Conservation (phyloP, 2,113 vertebrate species). For the Nipponia nippon region DNA sequence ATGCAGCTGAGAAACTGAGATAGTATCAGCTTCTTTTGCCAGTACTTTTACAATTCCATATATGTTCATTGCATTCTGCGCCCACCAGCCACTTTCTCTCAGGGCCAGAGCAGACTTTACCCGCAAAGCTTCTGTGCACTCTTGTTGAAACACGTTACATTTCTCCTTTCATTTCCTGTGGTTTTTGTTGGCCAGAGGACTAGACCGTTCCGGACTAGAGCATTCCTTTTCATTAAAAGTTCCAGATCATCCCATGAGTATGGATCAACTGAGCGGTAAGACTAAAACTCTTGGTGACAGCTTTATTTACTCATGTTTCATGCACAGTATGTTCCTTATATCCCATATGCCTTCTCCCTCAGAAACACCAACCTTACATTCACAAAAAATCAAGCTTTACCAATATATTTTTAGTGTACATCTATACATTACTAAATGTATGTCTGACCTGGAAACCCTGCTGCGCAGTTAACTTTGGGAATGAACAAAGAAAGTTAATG, state of each 20-base stretch:
- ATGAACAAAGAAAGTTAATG: not conserved
- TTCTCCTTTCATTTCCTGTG: not conserved
- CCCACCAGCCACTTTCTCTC: not conserved
- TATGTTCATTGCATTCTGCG: not conserved
- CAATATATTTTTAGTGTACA: not conserved
- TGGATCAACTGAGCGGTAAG: not conserved
- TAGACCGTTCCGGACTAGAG: not conserved
- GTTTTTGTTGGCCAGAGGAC: not conserved
- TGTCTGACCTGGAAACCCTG: not conserved
- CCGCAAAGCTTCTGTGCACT: not conserved
- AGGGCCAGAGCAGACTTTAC: not conserved
- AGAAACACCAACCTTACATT: not conserved
- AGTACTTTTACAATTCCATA: not conserved
- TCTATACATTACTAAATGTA: not conserved
- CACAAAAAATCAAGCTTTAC: not conserved
- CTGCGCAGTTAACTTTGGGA: not conserved
- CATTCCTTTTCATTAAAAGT: not conserved
- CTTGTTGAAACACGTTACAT: not conserved
- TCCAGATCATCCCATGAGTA: not conserved
- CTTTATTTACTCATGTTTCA: conserved; percentile 33
- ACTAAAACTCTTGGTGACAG: not conserved
- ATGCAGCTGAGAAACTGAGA: not conserved
- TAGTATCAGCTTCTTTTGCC: not conserved
- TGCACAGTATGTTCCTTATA: not conserved
- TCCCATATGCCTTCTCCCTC: not conserved